Conservation (phyloP, 1,140 invertebrate genomes). For the Oedothorax gibbosus region DNA sequence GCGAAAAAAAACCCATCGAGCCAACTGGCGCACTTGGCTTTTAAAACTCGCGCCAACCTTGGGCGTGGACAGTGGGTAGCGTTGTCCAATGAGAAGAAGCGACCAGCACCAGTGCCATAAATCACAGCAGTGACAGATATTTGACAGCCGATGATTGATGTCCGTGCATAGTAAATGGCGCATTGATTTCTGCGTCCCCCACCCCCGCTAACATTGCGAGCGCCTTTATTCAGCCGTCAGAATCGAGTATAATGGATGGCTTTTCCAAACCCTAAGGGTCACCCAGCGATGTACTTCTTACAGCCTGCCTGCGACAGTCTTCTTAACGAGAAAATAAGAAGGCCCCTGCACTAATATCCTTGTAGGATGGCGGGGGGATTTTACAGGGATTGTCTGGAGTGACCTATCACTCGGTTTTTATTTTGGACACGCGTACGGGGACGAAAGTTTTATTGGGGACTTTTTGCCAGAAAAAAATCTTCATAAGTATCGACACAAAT, state of each 20-base stretch:
- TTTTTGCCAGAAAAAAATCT: background rate
- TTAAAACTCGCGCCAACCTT: conserved; percentile 56
- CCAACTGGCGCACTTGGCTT: conserved; percentile 47
- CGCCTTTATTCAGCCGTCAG: conserved; percentile 60
- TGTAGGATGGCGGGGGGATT: conserved; percentile 55
- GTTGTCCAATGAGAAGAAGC: conserved; percentile 59
- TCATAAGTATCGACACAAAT: no score
- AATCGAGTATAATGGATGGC: conserved; percentile 61
- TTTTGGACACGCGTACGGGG: conserved; percentile 53
- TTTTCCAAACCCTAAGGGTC: conserved; percentile 60
- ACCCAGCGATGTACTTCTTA: conserved; percentile 45
- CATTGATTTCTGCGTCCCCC: conserved; percentile 59
- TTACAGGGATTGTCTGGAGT: conserved; percentile 59
- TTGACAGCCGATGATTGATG: conserved; percentile 62
- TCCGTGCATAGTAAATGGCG: conserved; percentile 62
- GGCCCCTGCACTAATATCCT: conserved; percentile 59
- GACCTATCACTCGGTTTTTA: conserved; percentile 61
- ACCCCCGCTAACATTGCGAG: background rate
- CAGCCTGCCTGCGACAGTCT: conserved; percentile 57
- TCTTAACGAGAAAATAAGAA: conserved; percentile 62
- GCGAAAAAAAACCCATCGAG: conserved; percentile 10
- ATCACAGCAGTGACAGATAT: conserved; percentile 62
- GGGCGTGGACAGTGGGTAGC: conserved; percentile 61
- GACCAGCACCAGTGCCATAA: conserved; percentile 58
- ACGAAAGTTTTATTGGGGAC: conserved; percentile 33